These are phyloP conservation scores for Amia ocellicauda DNA, from an alignment of 2,113 vertebrate genomes.

Conservation along the genomic window DNA sequence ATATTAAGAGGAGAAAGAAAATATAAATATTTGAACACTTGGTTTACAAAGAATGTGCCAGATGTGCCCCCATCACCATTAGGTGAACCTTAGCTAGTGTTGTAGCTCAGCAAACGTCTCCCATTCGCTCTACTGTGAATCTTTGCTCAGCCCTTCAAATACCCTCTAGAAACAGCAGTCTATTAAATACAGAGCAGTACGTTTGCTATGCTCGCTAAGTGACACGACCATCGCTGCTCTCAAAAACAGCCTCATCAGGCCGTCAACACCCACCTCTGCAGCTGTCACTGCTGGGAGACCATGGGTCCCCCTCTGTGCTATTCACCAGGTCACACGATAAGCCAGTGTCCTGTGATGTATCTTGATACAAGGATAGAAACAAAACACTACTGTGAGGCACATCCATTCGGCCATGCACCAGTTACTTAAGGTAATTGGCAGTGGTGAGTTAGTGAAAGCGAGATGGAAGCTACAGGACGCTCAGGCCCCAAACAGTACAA, in stretches of 20 bases:
- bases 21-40: too few relatives aligned
- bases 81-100: too few relatives aligned
- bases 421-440: too few relatives aligned
- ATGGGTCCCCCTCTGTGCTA: neutral
- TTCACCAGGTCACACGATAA: conserved; percentile 37
- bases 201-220: neutral
- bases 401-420: neutral
- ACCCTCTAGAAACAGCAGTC: neutral
- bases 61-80: too few relatives aligned
- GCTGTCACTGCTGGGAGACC: neutral
- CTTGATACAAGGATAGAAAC: conserved; percentile 39
- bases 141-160: neutral
- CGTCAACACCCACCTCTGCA: conserved; percentile 5
- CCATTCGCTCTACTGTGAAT: too few relatives aligned
- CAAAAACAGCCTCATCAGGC: neutral
- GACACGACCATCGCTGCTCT: neutral
- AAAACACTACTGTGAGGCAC: conserved; percentile 29
- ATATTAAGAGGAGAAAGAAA: too few relatives aligned
- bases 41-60: too few relatives aligned
- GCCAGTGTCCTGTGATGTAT: conserved; percentile 45
- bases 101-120: too few relatives aligned
- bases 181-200: neutral
- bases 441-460: too few relatives aligned
- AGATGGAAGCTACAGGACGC: too few relatives aligned
- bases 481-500: too few relatives aligned